Percentiles rank a stretch among this genome's conserved stretches.
Evolutionary conservation across 1,140 invertebrate genomes (phyloP).

Genomic region (Cherax quadricarinatus): DNA sequence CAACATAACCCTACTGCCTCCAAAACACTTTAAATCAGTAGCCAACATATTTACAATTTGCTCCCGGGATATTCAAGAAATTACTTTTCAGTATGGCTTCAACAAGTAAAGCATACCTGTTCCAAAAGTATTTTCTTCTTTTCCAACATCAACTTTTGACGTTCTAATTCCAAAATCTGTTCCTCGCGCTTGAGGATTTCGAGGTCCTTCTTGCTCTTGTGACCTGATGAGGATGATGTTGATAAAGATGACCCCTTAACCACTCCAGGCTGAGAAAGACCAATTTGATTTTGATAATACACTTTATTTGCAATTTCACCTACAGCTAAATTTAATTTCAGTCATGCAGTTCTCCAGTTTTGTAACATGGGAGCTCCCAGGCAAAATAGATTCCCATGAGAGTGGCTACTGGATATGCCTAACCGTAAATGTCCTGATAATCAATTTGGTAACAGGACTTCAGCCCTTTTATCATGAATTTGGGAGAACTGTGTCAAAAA

Average conservation of each 20-base stretch:
- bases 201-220: slow-evolving; percentile 57
- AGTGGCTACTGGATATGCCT: no score
- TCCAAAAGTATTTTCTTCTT: slow-evolving; percentile 44
- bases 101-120: neutral
- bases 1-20: no score
- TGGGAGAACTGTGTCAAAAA: no score
- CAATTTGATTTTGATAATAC: neutral
- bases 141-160: slow-evolving; percentile 46
- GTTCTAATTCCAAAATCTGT: slow-evolving; percentile 33
- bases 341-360: no score
- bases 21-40: no score
- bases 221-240: slow-evolving; percentile 8
- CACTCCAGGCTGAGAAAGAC: slow-evolving; percentile 45
- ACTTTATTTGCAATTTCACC: no score
- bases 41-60: neutral
- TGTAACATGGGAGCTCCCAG: no score
- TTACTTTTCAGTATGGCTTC: neutral
- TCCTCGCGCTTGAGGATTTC: slow-evolving; percentile 63
- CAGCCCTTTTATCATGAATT: no score
- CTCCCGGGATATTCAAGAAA: neutral
- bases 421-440: no score
- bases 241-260: slow-evolving; percentile 47
- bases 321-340: no score
- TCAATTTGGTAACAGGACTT: no score
- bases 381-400: no score